Percentiles rank a stretch among this genome's conserved stretches.
These are phyloP conservation scores for Oenanthe melanoleuca DNA, from an alignment of 2,113 vertebrate species.

Conservation along the genomic window DNA sequence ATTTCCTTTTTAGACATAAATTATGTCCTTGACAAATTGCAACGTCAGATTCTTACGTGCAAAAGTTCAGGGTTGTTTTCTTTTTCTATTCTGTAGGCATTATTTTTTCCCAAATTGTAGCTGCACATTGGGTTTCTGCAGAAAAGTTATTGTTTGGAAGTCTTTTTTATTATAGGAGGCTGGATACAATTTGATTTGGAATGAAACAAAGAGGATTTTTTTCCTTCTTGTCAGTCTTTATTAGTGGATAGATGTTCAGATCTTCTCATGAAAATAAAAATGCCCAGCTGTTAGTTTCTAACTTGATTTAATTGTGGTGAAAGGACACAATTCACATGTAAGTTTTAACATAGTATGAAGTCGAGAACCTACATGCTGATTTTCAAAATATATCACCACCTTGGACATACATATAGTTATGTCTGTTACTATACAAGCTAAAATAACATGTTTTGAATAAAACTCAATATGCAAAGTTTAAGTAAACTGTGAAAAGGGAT, in stretches of 20 bases:
- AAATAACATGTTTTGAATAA: background rate
- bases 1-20: background rate
- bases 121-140: background rate
- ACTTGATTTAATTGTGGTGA: background rate
- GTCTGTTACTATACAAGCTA: background rate
- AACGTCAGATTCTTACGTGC: background rate
- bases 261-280: background rate
- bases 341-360: background rate
- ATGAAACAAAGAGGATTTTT: background rate
- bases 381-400: background rate
- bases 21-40: background rate
- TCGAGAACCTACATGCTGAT: background rate
- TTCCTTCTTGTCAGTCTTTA: background rate
- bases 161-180: background rate
- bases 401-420: fast-evolving
- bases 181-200: background rate
- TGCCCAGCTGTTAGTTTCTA: background rate
- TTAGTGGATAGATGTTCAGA: background rate
- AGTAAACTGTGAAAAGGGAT: background rate
- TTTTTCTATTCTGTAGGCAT: background rate
- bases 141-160: background rate
- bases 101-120: background rate
- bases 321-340: background rate
- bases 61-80: background rate
- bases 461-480: background rate